Evolutionary conservation across 2,797 vertebrate genomes (phyloP).

Genomic region (Taenioides sp.): DNA sequence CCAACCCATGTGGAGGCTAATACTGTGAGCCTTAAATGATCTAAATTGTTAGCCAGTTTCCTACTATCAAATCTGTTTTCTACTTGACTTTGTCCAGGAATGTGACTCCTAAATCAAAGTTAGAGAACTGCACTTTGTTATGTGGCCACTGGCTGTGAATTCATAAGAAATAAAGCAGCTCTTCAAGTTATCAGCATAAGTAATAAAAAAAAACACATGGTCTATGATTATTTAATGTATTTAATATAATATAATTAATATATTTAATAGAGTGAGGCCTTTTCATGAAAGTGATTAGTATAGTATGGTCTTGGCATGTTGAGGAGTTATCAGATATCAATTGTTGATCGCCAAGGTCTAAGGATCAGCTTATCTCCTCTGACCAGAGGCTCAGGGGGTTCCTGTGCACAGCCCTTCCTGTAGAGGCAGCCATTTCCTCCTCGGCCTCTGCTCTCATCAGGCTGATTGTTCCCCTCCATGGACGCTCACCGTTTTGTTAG

Average conservation of each 20-base stretch:
- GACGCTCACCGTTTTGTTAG: slow-evolving; percentile 46
- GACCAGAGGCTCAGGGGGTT: slow-evolving; percentile 81
- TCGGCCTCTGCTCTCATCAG: slow-evolving; percentile 73
- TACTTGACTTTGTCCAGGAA: no score
- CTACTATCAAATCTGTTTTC: neutral
- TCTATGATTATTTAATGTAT: slow-evolving; percentile 9
- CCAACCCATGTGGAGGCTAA: neutral
- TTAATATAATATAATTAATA: no score
- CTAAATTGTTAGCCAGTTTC: neutral
- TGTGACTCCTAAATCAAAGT: no score
- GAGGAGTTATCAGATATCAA: slow-evolving; percentile 75
- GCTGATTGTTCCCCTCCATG: slow-evolving; percentile 79
- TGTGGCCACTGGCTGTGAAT: slow-evolving; percentile 39
- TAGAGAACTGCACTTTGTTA: slow-evolving; percentile 6
- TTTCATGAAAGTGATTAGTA: slow-evolving; percentile 28
- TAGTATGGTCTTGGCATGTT: slow-evolving; percentile 43
- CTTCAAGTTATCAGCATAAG: no score
- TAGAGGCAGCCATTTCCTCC: slow-evolving; percentile 82
- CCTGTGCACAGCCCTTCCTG: slow-evolving; percentile 85
- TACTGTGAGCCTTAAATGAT: neutral
- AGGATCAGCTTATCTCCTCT: slow-evolving; percentile 84
- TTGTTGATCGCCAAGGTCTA: slow-evolving; percentile 75
- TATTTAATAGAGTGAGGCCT: slow-evolving; percentile 6
- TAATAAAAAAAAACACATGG: neutral
- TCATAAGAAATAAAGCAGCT: no score